Evolutionary conservation across 2,888 invertebrate genomes (phyloP), one percentile per base, ranked within the genome.

Genomic region (Diachrysia chrysitis): DNA sequence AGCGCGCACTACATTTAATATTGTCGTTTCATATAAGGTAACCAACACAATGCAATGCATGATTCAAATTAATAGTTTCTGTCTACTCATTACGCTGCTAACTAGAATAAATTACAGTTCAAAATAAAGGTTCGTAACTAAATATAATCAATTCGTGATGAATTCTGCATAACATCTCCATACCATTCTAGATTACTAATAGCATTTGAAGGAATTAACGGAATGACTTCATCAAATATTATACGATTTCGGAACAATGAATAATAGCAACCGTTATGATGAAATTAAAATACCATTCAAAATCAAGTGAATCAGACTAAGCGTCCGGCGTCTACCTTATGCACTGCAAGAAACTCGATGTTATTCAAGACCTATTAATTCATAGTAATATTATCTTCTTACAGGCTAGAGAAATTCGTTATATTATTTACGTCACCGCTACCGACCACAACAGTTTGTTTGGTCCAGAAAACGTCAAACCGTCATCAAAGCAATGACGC

Each of bases 381-480:
- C 25, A 58, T 61, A 32, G 51, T 17, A 60, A 54, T 51, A 51
- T 17, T 48, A 51, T 54, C 35, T 42, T 48, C 21, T 48, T 29
- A 42, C 58, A 55, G 63, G 53, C 23, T 65, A 37, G 63, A 57
- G 51, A 70, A 79, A 69, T 67, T 42, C 5, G 32, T 66, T 76
- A 55, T 75, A 70, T 58, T 58, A 69, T 58, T 68, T 76, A 66
- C 66, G 58, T 68, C 42, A 70, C 64, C 64, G 66, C 59, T 71
- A 66, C 66, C 59, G 70, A 73, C 64, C 78, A 61, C 32, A 65
- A 66, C 69, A 63, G 69, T 77, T 80, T 76, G 76, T 77, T 76
- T 48, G 63, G 71, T 73, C 60, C 68, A 73, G 71, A 66, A 82
- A 77, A 80, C 76, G 77, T 83, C 78, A 78, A 69, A 81, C 79